Evolutionary conservation across 2,888 invertebrate species (phyloP), one percentile per base, ranked within the genome.

Genomic region (Cheilosia grossa): DNA sequence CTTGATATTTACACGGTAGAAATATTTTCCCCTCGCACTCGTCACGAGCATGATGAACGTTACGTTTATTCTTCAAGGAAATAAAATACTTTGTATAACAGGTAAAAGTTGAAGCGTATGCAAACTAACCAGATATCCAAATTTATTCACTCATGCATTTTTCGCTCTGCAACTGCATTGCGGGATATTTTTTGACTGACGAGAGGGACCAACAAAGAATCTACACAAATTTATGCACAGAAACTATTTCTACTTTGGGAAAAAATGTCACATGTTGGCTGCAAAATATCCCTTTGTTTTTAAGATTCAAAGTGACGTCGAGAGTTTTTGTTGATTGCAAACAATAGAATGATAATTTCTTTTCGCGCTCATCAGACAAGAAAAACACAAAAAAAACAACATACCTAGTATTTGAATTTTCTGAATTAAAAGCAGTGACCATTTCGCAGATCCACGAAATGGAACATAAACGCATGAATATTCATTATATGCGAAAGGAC

Each of bases 391-490:
- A 54, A 53, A 10, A 17, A 44, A 37, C 37, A 13, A 42, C 47
- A 49, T 15, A 19, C 7, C 42, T 59, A 30, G 24, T 59, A 53
- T 58, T 51, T 59, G 42, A 77, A 59, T 69, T 61, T 54, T 37
- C 33, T 53, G 58, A 67, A 53, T 77, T 77, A 61, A 61, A 67
- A 77, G 33, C 67, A 53, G 42, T 77, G 77, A 67, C 77, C 78
- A 70, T 56, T 78, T 63, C 49, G 13, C 21, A 13, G 73, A 73
- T 78, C 73, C 72, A 82, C 72, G 73, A 78, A 78, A 67, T 78
- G 63, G 49, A 64, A 78, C 70, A 78, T 78, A 78, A 78, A 58
- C 56, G 63, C 64, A 78, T 78, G 78, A 78, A 78, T 78, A 78
- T 78, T 78, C 78, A 78, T 63, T 63, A 56, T 40, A 47, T 63